Base-by-base conservation (phyloP, 2,888 invertebrate species). In the Ferdinandea cuprea region DNA sequence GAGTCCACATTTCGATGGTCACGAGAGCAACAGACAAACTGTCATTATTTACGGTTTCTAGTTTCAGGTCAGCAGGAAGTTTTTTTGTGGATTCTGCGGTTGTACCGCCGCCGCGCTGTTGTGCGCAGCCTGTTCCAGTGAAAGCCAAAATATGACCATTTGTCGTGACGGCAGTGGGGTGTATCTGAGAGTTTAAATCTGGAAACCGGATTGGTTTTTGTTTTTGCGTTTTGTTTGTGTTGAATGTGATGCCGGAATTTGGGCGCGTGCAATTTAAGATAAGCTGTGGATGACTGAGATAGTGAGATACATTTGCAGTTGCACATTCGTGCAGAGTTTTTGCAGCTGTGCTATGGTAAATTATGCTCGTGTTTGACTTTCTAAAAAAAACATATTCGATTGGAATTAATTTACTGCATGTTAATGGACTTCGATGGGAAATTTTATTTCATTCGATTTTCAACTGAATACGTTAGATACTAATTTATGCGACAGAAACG, bases 221-320 rank as follows among this genome's bases (percentile, higher is more conserved):
- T 17, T 28, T n/a, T 1, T 44, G 17, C 37, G 5, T 15, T 8
- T n/a, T 6, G 25, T 48, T 17, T 48, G 52, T 32, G 15, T 42
- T 63, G 72, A 71, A 58, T 65, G 59, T 35, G 37, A 58, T 37
- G 46, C 17, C 59, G 65, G 71, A 54, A 59, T 76, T 61, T 66
- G 76, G 81, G 76, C 81, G 69, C 77, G 77, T 76, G 77, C 81
- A 81, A 42, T 66, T 61, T 54, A 17, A 81, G 71, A 81, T 81
- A 56, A 69, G 58, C 48, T 50, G 3, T 19, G 56, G 48, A 68
- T 58, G 74, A 58, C 63, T 54, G 46, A 44, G 65, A 37, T 44
- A 37, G 6, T 21, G 42, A 59, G 25, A 17, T 52, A 25, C 25
- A 25, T 0, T 37, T 35, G 13, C 15, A n/a, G 21, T 11, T 17